These are phyloP conservation scores for Rattus norvegicus DNA, from an alignment of 2,113 vertebrate genomes.

Conservation along the genomic window GRCr8 NC_086019.1:16352501-16353000, in stretches of 20 bases:
- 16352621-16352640: not conserved
- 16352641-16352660: not conserved
- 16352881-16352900: not conserved
- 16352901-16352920: slow-evolving; percentile 8
- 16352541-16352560: too few species aligned
- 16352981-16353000: slow-evolving; percentile 34
- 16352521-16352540: not conserved
- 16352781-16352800: rapidly evolving
- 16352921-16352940: not conserved
- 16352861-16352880: not conserved
- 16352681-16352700: rapidly evolving
- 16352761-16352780: not conserved
- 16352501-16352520: not conserved
- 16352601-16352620: rapidly evolving
- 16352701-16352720: not conserved
- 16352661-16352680: not conserved
- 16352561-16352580: not conserved
- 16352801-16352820: not conserved
- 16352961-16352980: slow-evolving; percentile 52
- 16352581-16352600: rapidly evolving
- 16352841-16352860: not conserved
- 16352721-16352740: not conserved
- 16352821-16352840: slow-evolving; percentile 32
- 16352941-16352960: not conserved
- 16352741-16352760: rapidly evolving